Conservation (phyloP, 2,888 invertebrate genomes). For the Thereva unica region DNA sequence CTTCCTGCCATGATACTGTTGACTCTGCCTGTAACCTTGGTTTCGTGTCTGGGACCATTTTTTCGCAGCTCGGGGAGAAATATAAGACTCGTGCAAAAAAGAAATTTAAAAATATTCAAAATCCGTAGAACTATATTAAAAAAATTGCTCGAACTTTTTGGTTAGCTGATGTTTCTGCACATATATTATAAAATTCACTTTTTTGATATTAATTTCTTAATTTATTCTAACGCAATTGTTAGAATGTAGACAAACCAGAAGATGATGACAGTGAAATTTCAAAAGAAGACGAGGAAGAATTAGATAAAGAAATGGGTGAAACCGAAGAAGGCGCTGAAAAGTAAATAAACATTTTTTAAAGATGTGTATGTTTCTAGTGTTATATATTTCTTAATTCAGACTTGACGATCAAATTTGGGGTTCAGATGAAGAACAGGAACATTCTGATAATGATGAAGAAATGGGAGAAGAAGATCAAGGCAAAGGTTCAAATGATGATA, state of each 20-base stretch:
- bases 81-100: too few species aligned
- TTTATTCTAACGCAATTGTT: slow-evolving; percentile 48
- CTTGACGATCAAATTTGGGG: slow-evolving; percentile 82
- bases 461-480: slow-evolving; percentile 66
- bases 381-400: slow-evolving; percentile 47
- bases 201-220: too few species aligned
- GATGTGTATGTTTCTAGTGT: slow-evolving; percentile 42
- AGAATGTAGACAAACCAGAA: slow-evolving; percentile 70
- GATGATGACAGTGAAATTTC: slow-evolving; percentile 63
- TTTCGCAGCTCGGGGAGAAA: too few species aligned
- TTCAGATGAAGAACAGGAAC: slow-evolving; percentile 78
- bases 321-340: slow-evolving; percentile 84
- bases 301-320: slow-evolving; percentile 97
- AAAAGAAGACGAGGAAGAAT: slow-evolving; percentile 74
- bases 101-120: too few species aligned
- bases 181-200: too few species aligned
- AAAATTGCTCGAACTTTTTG: background rate
- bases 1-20: too few species aligned
- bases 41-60: too few species aligned
- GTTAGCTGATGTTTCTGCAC: background rate
- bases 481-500: slow-evolving; percentile 78
- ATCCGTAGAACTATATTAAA: too few species aligned
- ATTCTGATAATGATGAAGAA: slow-evolving; percentile 61
- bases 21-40: too few species aligned
- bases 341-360: slow-evolving; percentile 52